A percentile compares a stretch with the other conserved stretches of the same genome.
phyloP scores from a whole-genome alignment of 2,113 vertebrate species.

The Entomyzon cyanotis region DNA sequence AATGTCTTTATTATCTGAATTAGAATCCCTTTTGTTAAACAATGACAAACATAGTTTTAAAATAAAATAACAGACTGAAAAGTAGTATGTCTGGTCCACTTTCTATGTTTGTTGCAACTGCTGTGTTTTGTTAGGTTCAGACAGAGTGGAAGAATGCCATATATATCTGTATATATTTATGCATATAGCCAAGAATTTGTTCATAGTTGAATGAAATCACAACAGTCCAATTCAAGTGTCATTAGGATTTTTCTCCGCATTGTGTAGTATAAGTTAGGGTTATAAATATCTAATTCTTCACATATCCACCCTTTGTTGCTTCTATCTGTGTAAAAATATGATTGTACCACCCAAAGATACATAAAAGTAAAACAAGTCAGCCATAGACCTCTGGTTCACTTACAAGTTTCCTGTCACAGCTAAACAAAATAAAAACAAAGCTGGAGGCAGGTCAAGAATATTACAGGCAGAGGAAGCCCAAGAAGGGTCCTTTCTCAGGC shows the following conservation, averaged over 20 bases:
- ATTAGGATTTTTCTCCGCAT: not conserved
- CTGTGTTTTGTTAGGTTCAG: not conserved
- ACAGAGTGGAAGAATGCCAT: fast-evolving
- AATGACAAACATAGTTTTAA: not conserved
- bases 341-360: not conserved
- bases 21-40: not conserved
- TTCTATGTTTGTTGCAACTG: not conserved
- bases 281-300: not conserved
- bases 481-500: not conserved
- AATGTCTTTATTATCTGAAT: not conserved
- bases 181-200: not conserved
- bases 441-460: not conserved
- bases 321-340: not conserved
- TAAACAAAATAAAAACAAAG: not conserved
- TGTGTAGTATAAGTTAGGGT: not conserved
- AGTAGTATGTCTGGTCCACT: not conserved
- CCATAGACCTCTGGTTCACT: fast-evolving
- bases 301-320: not conserved
- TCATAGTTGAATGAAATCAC: not conserved
- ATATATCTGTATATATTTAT: not conserved
- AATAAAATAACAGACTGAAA: not conserved
- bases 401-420: not conserved
- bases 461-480: not conserved
- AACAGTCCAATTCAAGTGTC: not conserved
- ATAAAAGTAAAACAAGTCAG: not conserved